Percentiles rank a stretch among this genome's conserved stretches.
These are phyloP conservation scores for Microctenopoma lineatum DNA, from an alignment of 2,797 vertebrate genomes.

Conservation along the genomic window DNA sequence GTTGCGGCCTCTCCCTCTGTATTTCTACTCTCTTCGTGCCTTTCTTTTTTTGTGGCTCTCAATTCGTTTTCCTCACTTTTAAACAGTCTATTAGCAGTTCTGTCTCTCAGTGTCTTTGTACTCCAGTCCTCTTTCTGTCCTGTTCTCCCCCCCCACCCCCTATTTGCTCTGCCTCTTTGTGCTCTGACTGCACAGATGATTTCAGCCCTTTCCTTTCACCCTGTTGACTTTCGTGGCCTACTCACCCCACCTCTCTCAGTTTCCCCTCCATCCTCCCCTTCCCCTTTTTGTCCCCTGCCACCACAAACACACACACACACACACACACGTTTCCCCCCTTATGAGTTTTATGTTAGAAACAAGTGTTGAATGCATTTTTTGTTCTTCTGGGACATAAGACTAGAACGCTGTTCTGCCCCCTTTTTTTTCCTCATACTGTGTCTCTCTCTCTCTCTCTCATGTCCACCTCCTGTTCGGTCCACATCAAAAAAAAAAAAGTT, in stretches of 20 bases:
- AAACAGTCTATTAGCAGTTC: constrained; percentile 61
- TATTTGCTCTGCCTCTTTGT: constrained; percentile 69
- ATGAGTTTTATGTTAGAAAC: constrained; percentile 41
- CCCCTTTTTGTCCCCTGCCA: constrained; percentile 47
- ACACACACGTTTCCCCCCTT: constrained; percentile 26
- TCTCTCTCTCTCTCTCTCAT: constrained; percentile 3
- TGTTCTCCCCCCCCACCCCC: constrained; percentile 41
- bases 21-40: constrained; percentile 9
- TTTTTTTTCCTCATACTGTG: constrained; percentile 9
- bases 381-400: constrained; percentile 51
- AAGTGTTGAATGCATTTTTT: constrained; percentile 58
- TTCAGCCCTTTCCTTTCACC: constrained; percentile 76
- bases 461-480: constrained; percentile 25
- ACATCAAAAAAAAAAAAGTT: constrained; percentile 52
- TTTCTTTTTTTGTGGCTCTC: constrained; percentile 15
- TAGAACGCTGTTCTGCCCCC: constrained; percentile 23
- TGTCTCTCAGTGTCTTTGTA: constrained; percentile 60
- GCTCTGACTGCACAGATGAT: constrained; percentile 70
- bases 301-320: constrained; percentile 15
- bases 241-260: constrained; percentile 59
- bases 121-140: constrained; percentile 44
- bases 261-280: constrained; percentile 59
- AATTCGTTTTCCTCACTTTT: constrained; percentile 65
- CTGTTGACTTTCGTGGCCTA: constrained; percentile 72
- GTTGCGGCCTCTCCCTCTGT: constrained; percentile 33